Percentiles rank a stretch among this genome's conserved stretches.
Evolutionary conservation across 2,113 vertebrate genomes (phyloP).

Genomic region (Anoura caudifer): DNA sequence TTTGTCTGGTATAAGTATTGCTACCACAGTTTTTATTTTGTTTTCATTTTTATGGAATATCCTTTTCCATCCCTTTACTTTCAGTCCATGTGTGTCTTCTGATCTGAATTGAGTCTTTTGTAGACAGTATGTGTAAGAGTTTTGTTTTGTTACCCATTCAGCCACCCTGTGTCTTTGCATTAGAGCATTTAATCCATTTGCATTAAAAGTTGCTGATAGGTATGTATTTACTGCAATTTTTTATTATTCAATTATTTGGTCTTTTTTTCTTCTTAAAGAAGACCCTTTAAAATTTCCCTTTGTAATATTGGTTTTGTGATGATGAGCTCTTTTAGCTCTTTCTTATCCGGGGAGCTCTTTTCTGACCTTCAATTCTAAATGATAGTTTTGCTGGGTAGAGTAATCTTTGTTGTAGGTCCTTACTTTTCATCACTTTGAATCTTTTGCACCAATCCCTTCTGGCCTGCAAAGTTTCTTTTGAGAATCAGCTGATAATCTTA

Average conservation of each 20-base stretch:
- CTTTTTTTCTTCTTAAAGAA: neutral
- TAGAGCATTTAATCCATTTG: neutral
- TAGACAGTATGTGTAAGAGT: neutral
- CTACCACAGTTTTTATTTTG: neutral
- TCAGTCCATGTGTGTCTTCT: neutral
- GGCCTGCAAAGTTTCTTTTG: neutral
- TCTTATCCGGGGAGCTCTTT: neutral
- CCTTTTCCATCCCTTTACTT: neutral
- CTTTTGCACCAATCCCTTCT: neutral
- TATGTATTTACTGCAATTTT: neutral
- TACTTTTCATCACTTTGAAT: neutral
- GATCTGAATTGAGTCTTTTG: neutral
- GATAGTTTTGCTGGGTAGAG: neutral
- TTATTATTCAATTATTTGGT: neutral
- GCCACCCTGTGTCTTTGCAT: neutral
- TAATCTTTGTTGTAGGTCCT: neutral
- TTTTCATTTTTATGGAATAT: neutral
- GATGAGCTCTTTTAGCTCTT: neutral
- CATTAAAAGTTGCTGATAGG: neutral
- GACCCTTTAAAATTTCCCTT: neutral
- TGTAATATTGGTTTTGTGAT: neutral
- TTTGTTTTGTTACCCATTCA: neutral
- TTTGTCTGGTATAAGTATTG: neutral
- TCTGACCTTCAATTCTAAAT: neutral
- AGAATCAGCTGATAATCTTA: neutral